These are phyloP conservation scores for Abrostola tripartita DNA, from an alignment of 2,888 invertebrate species.

Conservation along the genomic window DNA sequence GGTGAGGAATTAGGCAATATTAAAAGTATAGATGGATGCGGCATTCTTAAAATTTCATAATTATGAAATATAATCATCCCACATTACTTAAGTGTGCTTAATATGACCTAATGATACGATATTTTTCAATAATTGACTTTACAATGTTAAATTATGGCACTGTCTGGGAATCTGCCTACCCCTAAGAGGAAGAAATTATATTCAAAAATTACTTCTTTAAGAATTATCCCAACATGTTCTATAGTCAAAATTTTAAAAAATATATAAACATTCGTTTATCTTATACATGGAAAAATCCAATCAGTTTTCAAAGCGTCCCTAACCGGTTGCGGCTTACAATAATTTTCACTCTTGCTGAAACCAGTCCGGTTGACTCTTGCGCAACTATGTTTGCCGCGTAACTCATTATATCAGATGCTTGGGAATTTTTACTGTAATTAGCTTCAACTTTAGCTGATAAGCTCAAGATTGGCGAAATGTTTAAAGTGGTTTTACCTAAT, in stretches of 20 bases:
- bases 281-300: slow-evolving; percentile 39
- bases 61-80: no score
- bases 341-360: slow-evolving; percentile 55
- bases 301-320: slow-evolving; percentile 27
- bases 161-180: no score
- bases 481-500: neutral
- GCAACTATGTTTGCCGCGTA: slow-evolving; percentile 29
- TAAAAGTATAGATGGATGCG: slow-evolving; percentile 1
- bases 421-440: slow-evolving; percentile 11
- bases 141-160: no score
- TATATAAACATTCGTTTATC: no score
- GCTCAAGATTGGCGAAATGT: neutral
- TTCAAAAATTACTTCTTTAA: no score
- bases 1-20: slow-evolving; percentile 20
- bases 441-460: neutral
- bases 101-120: no score
- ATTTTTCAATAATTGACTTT: no score
- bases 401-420: slow-evolving; percentile 30
- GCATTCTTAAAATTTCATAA: no score
- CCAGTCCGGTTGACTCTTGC: slow-evolving; percentile 37
- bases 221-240: no score
- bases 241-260: no score
- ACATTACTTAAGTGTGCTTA: no score
- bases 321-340: slow-evolving; percentile 42
- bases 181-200: no score